phyloP scores from a whole-genome alignment of 2,888 invertebrate genomes.

The Coleophora deauratella region DNA sequence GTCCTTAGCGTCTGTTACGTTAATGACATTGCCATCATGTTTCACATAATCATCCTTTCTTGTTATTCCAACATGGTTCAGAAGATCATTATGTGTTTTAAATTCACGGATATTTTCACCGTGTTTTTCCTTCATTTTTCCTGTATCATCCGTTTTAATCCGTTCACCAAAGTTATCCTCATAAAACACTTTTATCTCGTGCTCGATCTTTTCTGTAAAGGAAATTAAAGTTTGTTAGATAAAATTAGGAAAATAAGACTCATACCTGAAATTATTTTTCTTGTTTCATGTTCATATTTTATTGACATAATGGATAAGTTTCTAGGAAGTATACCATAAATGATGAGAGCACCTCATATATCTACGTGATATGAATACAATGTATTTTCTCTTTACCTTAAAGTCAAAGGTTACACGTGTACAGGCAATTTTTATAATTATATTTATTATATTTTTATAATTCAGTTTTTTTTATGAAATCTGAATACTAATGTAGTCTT shows the following conservation, averaged over 20 bases:
- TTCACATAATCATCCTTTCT: slow-evolving; percentile 3
- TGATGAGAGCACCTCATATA: too few relatives aligned
- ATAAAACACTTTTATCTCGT: slow-evolving; percentile 52
- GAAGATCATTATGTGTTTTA: background rate
- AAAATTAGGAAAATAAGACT: background rate
- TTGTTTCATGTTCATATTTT: too few relatives aligned
- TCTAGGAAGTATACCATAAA: too few relatives aligned
- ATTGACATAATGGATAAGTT: too few relatives aligned
- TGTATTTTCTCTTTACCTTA: too few relatives aligned
- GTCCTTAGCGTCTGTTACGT: background rate
- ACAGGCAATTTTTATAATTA: too few relatives aligned
- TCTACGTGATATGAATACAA: too few relatives aligned
- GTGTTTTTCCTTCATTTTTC: slow-evolving; percentile 33
- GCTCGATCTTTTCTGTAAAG: slow-evolving; percentile 53
- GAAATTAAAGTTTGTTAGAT: slow-evolving; percentile 16
- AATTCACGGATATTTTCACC: slow-evolving; percentile 20
- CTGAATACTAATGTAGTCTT: too few relatives aligned
- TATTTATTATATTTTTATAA: too few relatives aligned
- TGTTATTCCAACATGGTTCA: background rate
- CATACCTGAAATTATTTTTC: too few relatives aligned
- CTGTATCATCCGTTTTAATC: slow-evolving; percentile 32
- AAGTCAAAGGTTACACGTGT: too few relatives aligned
- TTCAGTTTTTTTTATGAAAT: too few relatives aligned
- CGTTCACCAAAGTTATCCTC: slow-evolving; percentile 45
- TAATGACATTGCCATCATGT: background rate